A percentile compares a stretch with the other conserved stretches of the same genome.
Conservation (phyloP, 2,888 invertebrate species). For the Noctua pronuba region DNA sequence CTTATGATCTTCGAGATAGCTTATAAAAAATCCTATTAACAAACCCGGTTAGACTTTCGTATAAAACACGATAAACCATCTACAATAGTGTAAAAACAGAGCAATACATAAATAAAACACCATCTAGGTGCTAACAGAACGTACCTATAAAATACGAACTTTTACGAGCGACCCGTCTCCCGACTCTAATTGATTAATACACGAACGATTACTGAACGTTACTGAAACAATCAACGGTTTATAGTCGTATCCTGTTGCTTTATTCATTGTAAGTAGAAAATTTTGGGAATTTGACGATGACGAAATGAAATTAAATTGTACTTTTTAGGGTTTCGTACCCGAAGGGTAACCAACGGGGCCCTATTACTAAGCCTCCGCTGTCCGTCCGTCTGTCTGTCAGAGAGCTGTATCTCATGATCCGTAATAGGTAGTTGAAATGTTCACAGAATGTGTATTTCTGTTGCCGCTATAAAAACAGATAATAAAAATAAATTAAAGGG, state of each 20-base stretch:
- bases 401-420: no score
- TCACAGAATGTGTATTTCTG: no score
- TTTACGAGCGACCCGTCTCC: conserved; percentile 52
- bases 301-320: neutral
- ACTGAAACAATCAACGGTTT: conserved; percentile 57
- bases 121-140: conserved; percentile 17
- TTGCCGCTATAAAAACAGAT: no score
- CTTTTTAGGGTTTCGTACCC: neutral
- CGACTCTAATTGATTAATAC: conserved; percentile 65
- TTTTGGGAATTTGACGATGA: conserved; percentile 4
- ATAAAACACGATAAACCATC: neutral
- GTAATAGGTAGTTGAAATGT: no score
- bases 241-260: conserved; percentile 52
- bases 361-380: no score
- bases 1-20: no score
- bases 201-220: conserved; percentile 53
- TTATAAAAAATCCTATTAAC: neutral
- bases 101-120: conserved; percentile 21
- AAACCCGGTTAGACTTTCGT: neutral
- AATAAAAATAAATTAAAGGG: no score
- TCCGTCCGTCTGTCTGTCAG: no score
- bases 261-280: conserved; percentile 17
- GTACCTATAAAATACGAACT: conserved; percentile 51
- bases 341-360: no score
- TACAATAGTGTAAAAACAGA: neutral